Base-by-base conservation (phyloP, 2,797 vertebrate genomes). In the Poliocrania exsul region DNA sequence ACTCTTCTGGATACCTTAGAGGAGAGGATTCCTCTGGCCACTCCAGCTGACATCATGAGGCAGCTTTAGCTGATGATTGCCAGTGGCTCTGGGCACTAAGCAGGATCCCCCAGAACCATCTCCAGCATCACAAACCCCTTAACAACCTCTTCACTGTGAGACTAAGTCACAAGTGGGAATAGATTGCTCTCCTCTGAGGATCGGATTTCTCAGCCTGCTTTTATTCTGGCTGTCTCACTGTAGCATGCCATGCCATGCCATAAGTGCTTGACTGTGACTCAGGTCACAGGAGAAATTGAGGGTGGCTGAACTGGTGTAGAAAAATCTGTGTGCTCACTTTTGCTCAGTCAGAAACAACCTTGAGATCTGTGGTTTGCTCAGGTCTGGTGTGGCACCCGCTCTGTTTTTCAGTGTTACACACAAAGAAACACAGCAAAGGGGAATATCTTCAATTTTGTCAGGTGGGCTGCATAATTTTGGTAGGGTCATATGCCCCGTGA, bases 141-240 rank as follows among this genome's bases (percentile, higher is more conserved):
- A 62, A 92, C 72, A 92, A 56, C 81, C 92, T 89, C 93, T 92
- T 93, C 79, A 78, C 47, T 47, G 31, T 0, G 16, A 92, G 85
- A 38, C 85, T 92, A 60, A 91, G 78, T 77, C 91, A 79, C 82
- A 93, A 92, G 85, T 86, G 85, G 87, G 85, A 96, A 84, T 78
- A 90, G 75, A 86, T 1, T 90, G 85, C 49, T 77, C 44, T 90
- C 66, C 71, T 86, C 90, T 46, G 56, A 86, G 65, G 80, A 88
- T 88, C 73, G 80, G 49, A 42, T 91, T 88, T 90, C 77, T 81
- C 86, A 79, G 31, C 33, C 62, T 75, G 73, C 80, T 86, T 87
- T 92, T 91, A 81, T 92, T 94, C 77, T 49, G 29, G 40, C 26
- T 38, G 46, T 67, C 51, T 92, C 14, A 7, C 81, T 5, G 3